A percentile compares a stretch with the other conserved stretches of the same genome.
Evolutionary conservation across 37 sponge, comb jelly and placozoan species (phyloP).

Genomic region (Bolinopsis microptera): DNA sequence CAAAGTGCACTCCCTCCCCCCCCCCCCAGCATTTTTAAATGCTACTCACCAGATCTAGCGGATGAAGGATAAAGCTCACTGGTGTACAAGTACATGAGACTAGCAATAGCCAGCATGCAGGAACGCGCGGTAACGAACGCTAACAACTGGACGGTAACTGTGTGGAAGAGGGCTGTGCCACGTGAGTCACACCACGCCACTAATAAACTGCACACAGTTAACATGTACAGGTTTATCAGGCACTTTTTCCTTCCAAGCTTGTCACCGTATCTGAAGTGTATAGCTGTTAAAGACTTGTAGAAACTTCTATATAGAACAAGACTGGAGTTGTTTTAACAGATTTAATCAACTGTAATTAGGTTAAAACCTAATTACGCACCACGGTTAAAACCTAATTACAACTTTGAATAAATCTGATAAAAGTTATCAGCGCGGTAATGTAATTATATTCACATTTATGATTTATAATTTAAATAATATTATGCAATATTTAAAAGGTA

Average conservation of each 20-base stretch:
- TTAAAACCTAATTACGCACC: too few species aligned
- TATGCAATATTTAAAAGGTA: too few species aligned
- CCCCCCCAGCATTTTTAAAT: too few species aligned
- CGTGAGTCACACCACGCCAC: background rate
- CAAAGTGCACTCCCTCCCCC: too few species aligned
- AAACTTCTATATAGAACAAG: too few species aligned
- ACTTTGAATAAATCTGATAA: too few species aligned
- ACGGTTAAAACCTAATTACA: too few species aligned
- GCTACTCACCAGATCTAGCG: constrained; percentile 9
- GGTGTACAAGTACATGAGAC: constrained; percentile 32
- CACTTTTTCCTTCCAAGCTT: background rate
- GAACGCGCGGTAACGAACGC: background rate
- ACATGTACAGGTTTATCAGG: background rate
- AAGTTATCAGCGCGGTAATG: too few species aligned
- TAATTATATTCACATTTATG: too few species aligned
- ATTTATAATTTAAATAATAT: too few species aligned
- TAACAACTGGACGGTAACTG: background rate
- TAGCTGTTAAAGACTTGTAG: background rate
- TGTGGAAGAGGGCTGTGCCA: background rate
- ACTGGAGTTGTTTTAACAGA: too few species aligned
- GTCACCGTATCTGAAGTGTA: background rate
- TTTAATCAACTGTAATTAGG: too few species aligned
- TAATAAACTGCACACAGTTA: background rate
- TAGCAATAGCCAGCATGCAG: background rate
- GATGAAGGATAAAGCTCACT: constrained; percentile 5